Percentiles rank a stretch among this genome's conserved stretches.
Evolutionary conservation across 2,113 vertebrate species (phyloP).

Genomic region (Aythya baeri): DNA sequence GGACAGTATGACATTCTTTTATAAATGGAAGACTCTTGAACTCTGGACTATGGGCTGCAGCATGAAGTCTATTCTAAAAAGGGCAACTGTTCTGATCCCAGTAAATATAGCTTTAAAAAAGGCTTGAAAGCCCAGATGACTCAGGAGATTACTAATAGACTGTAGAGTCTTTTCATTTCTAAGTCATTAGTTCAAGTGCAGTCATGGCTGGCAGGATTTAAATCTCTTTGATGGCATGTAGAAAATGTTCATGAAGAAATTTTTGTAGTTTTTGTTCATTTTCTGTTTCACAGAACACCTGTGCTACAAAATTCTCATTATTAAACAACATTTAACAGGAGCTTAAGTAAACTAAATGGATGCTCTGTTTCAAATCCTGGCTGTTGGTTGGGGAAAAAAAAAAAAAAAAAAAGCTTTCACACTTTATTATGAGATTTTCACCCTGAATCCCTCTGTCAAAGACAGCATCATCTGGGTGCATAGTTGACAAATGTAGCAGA

Average conservation of each 20-base stretch:
- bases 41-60: background rate
- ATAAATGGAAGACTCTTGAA: slow-evolving; percentile 18
- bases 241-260: background rate
- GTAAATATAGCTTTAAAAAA: slow-evolving; percentile 54
- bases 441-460: background rate
- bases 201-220: slow-evolving; percentile 37
- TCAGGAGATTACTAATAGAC: slow-evolving; percentile 40
- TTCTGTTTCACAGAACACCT: background rate
- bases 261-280: slow-evolving; percentile 26
- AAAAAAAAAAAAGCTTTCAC: background rate
- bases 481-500: background rate
- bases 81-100: slow-evolving; percentile 31
- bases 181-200: slow-evolving; percentile 63
- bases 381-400: background rate
- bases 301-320: slow-evolving; percentile 29
- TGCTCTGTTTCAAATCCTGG: background rate
- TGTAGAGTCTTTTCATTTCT: slow-evolving; percentile 34
- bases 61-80: slow-evolving; percentile 54
- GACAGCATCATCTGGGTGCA: background rate
- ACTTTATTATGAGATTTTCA: background rate
- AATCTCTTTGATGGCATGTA: slow-evolving; percentile 43
- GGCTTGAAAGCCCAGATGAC: slow-evolving; percentile 37
- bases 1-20: background rate
- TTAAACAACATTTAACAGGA: background rate
- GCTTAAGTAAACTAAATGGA: background rate